phyloP scores from a whole-genome alignment of 2,888 invertebrate species.

The Mimas tiliae region DNA sequence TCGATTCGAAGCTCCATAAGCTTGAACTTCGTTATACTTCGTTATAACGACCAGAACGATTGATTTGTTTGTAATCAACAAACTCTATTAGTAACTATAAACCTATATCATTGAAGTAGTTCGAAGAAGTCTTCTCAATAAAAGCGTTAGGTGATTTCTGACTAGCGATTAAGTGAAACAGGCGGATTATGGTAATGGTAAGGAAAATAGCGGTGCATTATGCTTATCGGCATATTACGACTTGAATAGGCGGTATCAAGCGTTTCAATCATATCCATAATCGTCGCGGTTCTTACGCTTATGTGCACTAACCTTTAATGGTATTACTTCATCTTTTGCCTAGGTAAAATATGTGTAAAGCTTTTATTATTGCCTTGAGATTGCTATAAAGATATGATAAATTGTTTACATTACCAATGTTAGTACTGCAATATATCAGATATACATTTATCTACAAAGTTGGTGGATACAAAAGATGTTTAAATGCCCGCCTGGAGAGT shows the following conservation, averaged over 20 bases:
- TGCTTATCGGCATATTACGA: neutral
- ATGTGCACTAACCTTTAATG: neutral
- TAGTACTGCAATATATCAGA: conserved; percentile 8
- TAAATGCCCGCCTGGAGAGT: too few species aligned
- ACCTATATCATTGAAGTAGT: neutral
- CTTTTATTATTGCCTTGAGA: conserved; percentile 15
- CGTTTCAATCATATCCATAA: neutral
- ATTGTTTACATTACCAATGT: neutral
- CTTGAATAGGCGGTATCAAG: neutral
- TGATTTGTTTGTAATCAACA: neutral
- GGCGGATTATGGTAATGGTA: neutral
- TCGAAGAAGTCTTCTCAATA: neutral
- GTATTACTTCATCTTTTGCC: neutral
- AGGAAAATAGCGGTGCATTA: neutral
- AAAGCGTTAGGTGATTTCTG: neutral
- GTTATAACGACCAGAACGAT: neutral
- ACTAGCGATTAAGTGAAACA: neutral
- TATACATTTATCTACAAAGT: neutral
- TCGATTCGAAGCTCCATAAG: neutral
- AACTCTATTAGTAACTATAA: too few species aligned
- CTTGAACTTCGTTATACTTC: neutral
- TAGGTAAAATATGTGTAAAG: neutral
- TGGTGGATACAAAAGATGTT: neutral
- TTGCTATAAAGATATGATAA: neutral
- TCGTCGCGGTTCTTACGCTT: neutral